Base-by-base conservation (phyloP, 1,140 invertebrate genomes). In the Apis cerana region DNA sequence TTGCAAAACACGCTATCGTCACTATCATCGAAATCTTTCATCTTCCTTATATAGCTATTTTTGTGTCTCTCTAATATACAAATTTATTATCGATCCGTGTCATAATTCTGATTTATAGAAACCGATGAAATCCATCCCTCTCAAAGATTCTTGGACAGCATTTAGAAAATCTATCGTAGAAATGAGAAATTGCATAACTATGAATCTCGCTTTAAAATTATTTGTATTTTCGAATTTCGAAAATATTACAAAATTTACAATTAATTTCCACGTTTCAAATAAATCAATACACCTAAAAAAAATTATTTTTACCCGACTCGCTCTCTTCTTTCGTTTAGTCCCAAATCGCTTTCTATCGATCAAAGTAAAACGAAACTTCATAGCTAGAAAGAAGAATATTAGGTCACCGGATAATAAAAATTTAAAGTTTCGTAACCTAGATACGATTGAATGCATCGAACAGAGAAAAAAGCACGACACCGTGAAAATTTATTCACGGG, bases 401-500 rank as follows among this genome's bases (percentile, higher is more conserved):
- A 56, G 70, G 17, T 75, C 33, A 75, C 48, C 10, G 70, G 61
- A 21, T 65, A 80, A 65, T 33, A n/a, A 56, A 58, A 65, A 54
- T 19, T 43, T 23, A 9, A 58, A n/a, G 8, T 17, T 5, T 5
- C 2, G 27, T 54, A 10, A 10, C 13, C 12, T 5, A 61, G 19
- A 0, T 19, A 17, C 48, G n/a, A 50, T 56, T 23, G 48, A 15
- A 33, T 1, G 27, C n/a, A 5, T 62, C 17, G 5, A 72, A 43
- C 70, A 19, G 27, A 19, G 12, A 17, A 19, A 8, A 15, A 61
- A 13, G 21, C 9, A 58, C 65, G 58, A 52, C 56, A 64, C 10
- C 23, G 33, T 27, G 19, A 21, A 50, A 67, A 12, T 54, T 19
- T 62, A 23, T 27, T 27, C 59, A 13, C 13, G 23, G 23, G 15